Evolutionary conservation across 2,888 invertebrate species (phyloP).

Genomic region (Eilema sororculum): DNA sequence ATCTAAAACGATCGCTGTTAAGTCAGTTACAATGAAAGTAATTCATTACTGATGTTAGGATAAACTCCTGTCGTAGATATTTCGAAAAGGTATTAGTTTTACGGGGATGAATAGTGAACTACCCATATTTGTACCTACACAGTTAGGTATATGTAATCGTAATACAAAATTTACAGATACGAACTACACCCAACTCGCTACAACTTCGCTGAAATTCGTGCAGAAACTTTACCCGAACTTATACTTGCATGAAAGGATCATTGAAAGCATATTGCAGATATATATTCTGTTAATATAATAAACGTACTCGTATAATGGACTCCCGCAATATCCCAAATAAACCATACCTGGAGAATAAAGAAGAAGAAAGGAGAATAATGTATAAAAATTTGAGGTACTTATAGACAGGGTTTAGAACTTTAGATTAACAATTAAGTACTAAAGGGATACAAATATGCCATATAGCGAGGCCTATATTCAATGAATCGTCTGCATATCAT

Average conservation of each 20-base stretch:
- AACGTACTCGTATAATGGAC: no score
- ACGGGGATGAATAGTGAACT: no score
- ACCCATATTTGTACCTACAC: neutral
- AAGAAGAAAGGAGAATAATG: no score
- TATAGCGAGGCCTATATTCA: no score
- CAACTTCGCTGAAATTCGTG: neutral
- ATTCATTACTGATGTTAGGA: neutral
- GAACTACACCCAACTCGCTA: neutral
- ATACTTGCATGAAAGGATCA: neutral
- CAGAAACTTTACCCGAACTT: neutral
- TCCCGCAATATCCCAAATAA: neutral
- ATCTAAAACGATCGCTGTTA: neutral
- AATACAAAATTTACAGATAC: neutral
- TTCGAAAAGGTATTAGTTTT: no score
- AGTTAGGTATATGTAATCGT: no score
- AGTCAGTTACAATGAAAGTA: neutral
- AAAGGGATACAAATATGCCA: no score
- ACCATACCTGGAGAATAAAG: no score
- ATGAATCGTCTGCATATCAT: no score
- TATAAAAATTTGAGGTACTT: no score
- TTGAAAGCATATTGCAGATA: slow-evolving; percentile 1
- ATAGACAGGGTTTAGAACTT: no score
- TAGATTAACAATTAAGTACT: no score
- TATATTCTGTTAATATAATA: neutral
- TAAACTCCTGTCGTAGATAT: neutral